These are phyloP conservation scores for Girardinus metallicus DNA, from an alignment of 2,797 vertebrate species.

Conservation along the genomic window DNA sequence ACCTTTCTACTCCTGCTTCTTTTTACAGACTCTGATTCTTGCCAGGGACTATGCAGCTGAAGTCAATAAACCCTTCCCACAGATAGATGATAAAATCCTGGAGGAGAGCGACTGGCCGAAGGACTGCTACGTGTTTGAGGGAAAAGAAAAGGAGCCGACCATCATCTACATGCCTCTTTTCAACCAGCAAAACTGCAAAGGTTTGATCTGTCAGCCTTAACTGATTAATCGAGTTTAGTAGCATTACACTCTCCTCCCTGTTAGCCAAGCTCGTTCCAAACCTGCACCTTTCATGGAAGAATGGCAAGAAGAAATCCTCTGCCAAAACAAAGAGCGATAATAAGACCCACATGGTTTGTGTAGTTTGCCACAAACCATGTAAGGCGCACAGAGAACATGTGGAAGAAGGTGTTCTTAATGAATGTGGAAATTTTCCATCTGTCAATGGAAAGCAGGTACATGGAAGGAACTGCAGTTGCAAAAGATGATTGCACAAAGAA, in stretches of 20 bases:
- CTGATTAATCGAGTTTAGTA: background rate
- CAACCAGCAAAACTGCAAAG: conserved; percentile 68
- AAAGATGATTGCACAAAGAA: background rate
- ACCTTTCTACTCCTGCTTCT: background rate
- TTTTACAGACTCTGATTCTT: conserved; percentile 59
- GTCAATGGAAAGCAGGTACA: background rate
- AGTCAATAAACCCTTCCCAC: conserved; percentile 64
- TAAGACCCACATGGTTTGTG: background rate
- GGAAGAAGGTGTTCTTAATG: background rate
- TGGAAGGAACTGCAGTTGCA: background rate
- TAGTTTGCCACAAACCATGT: background rate
- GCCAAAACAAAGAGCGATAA: background rate
- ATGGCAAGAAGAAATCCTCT: background rate
- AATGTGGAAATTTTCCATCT: background rate
- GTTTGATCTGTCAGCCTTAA: conserved; percentile 32
- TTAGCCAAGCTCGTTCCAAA: background rate
- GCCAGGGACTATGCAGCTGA: conserved; percentile 54
- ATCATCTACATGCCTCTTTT: conserved; percentile 73
- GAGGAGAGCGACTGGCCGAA: conserved; percentile 59
- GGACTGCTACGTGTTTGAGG: conserved; percentile 69
- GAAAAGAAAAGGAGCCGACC: conserved; percentile 47
- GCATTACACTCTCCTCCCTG: background rate
- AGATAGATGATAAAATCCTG: conserved; percentile 46
- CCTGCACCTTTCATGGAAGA: background rate
- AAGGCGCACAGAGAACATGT: background rate